Evolutionary conservation across 1,140 invertebrate species (phyloP), one percentile per base, ranked within the genome.

Genomic region (Drosophila watanabei): DNA sequence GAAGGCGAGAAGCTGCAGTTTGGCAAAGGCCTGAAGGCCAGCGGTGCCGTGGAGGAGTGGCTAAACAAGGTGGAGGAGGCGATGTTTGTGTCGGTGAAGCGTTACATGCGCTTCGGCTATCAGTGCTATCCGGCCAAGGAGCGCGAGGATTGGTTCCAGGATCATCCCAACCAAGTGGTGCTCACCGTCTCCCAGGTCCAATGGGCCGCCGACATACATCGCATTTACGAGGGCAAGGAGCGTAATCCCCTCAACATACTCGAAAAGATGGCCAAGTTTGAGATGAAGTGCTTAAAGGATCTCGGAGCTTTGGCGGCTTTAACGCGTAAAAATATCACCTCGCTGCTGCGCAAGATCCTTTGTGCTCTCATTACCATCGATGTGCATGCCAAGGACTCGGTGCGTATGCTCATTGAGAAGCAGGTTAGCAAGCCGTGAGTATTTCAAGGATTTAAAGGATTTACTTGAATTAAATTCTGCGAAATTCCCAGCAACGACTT

Each of bases 21-120:
- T 8, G 95, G 95, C 16, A 97, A 97, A 93, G 97, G 97, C 3
- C 92, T 98, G 8, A 97, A 97, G 93, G 97, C 97, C 0, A 94
- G 97, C 69, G 97, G 97, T 2, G 97, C 97, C 82, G 97, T 98
- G 6, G 97, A 98, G 93, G 96, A 97, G 86, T 98, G 97, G 97
- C 93, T 98, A 28, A 95, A 96, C 11, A 98, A 98, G 93, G 96
- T 98, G 13, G 98, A 98, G 92, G 94, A 95, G 16, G 95, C 97
- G 1, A 98, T 98, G 97, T 96, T 98, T 75, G 94, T 95, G 0
- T 95, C 96, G 2, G 93, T 97, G 14, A 96, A 95, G 78, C 95
- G 95, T 51, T 94, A 94, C 65, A 98, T 98, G 97, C 95, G 96
- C 80, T 92, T 92, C 37, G 95, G 96, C 1, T 94, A 92, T 51